Evolutionary conservation across 1,140 invertebrate species (phyloP), one percentile per base, ranked within the genome.

Genomic region (Lethrus apterus): DNA sequence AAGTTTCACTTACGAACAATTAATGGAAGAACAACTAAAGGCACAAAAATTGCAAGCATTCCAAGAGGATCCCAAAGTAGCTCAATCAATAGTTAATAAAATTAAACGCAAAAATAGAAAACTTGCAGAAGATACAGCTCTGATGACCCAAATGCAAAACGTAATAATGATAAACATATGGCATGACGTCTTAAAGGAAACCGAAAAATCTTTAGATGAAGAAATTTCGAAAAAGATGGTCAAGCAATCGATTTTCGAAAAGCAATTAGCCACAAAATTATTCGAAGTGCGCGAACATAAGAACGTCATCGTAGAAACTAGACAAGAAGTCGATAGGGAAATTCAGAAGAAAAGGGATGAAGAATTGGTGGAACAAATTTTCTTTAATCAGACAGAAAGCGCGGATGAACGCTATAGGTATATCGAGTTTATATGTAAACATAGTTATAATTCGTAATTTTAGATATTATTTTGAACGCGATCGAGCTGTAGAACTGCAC

Each of bases 231-330:
- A 70, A 44, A 74, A 73, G 50, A 66, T 79, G 2, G 56, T 78
- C 50, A 71, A 73, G 51, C 68, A 80, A 40, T 77, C 77, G 2
- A 65, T 70, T 17, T 79, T 77, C 57, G 79, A 81, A 50, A 80
- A 79, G 55, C 72, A 76, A 60, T 74, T 81, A 61, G 65, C 73
- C 20, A 71, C 68, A 20, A 76, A 78, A 62, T 59, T 80, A 23
- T 71, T 72, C 56, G 74, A 77, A 54, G 70, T 77, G 0, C 70
- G 74, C 13, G 64, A 74, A 19, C 68, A 76, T 51, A 72, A 70
- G 20, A 64, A 71, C 8, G 66, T 69, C 44, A 68, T 80, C 42
- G 52, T 67, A 0, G 60, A 68, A 38, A 78, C 77, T 54, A 67
- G 72, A 55, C 64, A 62, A 26, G 58, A 66, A 15, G 68, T 70